Conservation (phyloP, 2,888 invertebrate species). For the Ethmia dodecea region DNA sequence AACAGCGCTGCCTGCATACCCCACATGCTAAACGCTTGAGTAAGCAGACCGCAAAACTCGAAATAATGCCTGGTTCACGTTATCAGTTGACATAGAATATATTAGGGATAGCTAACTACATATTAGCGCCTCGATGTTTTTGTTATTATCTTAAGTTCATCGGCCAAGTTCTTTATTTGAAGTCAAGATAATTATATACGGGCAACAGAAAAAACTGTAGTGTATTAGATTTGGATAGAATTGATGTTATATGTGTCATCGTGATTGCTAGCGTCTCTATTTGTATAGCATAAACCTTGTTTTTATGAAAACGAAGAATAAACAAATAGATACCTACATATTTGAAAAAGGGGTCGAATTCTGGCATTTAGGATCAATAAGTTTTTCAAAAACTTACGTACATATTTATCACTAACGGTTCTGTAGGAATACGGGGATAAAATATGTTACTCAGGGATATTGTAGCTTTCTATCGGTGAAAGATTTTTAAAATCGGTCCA, state of each 20-base stretch:
- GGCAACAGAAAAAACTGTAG: slow-evolving; percentile 14
- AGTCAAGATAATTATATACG: slow-evolving; percentile 10
- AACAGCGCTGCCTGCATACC: slow-evolving; percentile 48
- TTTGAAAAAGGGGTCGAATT: too few relatives aligned
- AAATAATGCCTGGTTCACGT: slow-evolving; percentile 38
- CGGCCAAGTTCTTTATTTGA: slow-evolving; percentile 24
- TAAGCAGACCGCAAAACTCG: slow-evolving; percentile 44
- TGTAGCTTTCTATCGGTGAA: too few relatives aligned
- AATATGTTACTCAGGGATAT: too few relatives aligned
- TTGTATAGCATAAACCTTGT: too few relatives aligned
- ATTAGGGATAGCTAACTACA: slow-evolving; percentile 17
- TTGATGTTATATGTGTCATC: slow-evolving; percentile 5
- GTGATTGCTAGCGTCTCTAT: too few relatives aligned
- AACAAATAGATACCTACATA: too few relatives aligned
- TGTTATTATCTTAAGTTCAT: slow-evolving; percentile 22
- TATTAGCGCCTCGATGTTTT: slow-evolving; percentile 14
- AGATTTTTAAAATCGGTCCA: too few relatives aligned
- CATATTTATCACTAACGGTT: too few relatives aligned
- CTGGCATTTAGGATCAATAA: too few relatives aligned
- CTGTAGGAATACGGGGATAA: too few relatives aligned
- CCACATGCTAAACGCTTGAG: slow-evolving; percentile 54
- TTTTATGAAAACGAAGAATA: too few relatives aligned
- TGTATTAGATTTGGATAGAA: slow-evolving; percentile 2
- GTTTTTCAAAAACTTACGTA: too few relatives aligned
- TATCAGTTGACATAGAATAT: slow-evolving; percentile 36